Percentiles rank a stretch among this genome's conserved stretches.
Evolutionary conservation across 1,140 invertebrate genomes (phyloP).

Genomic region (Philopotamus ludificatus): DNA sequence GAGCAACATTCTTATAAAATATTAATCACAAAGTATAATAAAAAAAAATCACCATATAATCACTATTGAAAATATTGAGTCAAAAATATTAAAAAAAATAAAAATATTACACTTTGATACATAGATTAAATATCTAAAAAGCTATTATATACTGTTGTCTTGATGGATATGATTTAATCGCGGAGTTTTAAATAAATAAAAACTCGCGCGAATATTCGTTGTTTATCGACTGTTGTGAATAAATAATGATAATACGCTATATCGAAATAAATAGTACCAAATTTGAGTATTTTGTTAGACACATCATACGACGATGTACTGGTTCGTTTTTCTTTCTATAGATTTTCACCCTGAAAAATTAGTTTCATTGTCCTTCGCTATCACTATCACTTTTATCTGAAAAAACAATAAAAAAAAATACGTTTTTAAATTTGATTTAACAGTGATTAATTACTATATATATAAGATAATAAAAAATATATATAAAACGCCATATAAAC

Average conservation of each 20-base stretch:
- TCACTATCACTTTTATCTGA: constrained; percentile 90
- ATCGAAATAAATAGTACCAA: background rate
- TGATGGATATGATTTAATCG: too few species aligned
- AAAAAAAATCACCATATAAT: too few species aligned
- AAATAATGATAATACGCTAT: background rate
- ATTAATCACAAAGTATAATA: too few species aligned
- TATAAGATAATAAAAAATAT: background rate
- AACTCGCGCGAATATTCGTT: too few species aligned
- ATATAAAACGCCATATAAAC: background rate
- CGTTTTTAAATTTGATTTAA: constrained; percentile 9
- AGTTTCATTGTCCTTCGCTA: constrained; percentile 75
- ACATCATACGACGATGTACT: background rate
- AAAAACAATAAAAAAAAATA: constrained; percentile 45
- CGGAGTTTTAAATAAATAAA: too few species aligned
- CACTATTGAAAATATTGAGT: too few species aligned
- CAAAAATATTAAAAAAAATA: too few species aligned
- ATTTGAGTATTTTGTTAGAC: constrained; percentile 13
- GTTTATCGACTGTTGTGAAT: too few species aligned
- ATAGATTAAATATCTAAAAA: too few species aligned
- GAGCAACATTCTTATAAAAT: constrained; percentile 36
- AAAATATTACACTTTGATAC: too few species aligned
- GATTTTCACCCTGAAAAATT: background rate
- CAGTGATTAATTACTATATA: background rate
- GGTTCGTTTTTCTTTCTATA: constrained; percentile 2
- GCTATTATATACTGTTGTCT: too few species aligned